Conservation (phyloP, 2,888 invertebrate species). For the Drosophila paracracens region DNA sequence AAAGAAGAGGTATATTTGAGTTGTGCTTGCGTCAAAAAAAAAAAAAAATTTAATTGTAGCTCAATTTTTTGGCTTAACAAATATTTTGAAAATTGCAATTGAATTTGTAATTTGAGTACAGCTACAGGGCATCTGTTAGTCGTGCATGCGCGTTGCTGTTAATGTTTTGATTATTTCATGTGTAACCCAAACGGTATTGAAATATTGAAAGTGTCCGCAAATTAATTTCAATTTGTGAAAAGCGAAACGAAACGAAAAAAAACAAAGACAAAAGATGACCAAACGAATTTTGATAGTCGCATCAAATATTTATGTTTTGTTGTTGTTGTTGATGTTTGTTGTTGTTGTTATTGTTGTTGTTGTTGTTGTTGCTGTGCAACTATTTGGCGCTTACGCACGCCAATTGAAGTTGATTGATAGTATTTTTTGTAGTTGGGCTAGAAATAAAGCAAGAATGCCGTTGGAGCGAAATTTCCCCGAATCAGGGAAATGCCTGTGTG, state of each 20-base stretch:
- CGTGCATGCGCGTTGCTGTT: not conserved
- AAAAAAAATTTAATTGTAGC: not conserved
- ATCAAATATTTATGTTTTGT: conserved; percentile 49
- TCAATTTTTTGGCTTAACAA: not conserved
- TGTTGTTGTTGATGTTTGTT: conserved; percentile 37
- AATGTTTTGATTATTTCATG: conserved; percentile 6
- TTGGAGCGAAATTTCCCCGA: too few species aligned
- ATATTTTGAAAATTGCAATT: not conserved
- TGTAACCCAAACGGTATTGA: conserved; percentile 46
- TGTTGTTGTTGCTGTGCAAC: conserved; percentile 47
- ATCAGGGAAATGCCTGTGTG: too few species aligned
- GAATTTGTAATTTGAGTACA: not conserved
- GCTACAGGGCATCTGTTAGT: conserved; percentile 2
- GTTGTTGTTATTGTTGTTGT: conserved; percentile 26
- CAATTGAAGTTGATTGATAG: conserved; percentile 78
- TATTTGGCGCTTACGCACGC: conserved; percentile 74
- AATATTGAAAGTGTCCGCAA: conserved; percentile 80
- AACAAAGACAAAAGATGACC: conserved; percentile 21
- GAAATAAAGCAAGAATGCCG: too few species aligned
- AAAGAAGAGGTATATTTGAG: not conserved
- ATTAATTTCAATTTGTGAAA: conserved; percentile 77
- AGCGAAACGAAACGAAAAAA: conserved; percentile 1
- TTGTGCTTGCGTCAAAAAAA: not conserved
- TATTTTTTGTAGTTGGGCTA: not conserved
- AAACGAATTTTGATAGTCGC: conserved; percentile 58